Percentiles rank a stretch among this genome's conserved stretches.
Conservation (phyloP, 2,888 invertebrate species). For the Mimachlamys varia region DNA sequence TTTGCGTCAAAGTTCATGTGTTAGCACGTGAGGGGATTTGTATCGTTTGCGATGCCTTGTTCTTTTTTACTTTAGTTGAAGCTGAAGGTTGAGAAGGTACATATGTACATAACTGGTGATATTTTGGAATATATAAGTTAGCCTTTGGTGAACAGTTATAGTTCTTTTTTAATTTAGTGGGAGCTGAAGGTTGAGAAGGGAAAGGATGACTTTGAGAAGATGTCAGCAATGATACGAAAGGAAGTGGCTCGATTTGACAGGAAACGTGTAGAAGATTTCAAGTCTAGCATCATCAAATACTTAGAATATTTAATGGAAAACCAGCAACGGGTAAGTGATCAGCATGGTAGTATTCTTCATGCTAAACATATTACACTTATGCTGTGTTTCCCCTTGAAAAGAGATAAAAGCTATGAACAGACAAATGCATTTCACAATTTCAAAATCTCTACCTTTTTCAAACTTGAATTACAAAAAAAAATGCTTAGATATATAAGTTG, state of each 20-base stretch:
- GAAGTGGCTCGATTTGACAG: constrained; percentile 96
- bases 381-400: not conserved
- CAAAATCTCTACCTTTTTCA: too few species aligned
- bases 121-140: too few species aligned
- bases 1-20: too few species aligned
- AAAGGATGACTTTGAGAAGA: constrained; percentile 97
- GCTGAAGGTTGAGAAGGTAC: too few species aligned
- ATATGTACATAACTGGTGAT: too few species aligned
- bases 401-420: too few species aligned
- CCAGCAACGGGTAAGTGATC: constrained; percentile 91
- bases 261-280: constrained; percentile 93
- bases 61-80: too few species aligned
- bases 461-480: too few species aligned
- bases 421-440: too few species aligned
- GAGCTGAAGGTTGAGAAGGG: constrained; percentile 98
- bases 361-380: not conserved
- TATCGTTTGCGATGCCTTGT: too few species aligned
- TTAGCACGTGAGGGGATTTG: too few species aligned
- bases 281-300: constrained; percentile 93
- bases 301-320: constrained; percentile 96
- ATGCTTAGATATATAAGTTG: too few species aligned
- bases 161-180: constrained; percentile 86
- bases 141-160: not conserved
- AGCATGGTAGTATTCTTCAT: not conserved
- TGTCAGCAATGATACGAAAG: constrained; percentile 95